Evolutionary conservation across 2,888 invertebrate species (phyloP).

Genomic region (Pyrgus malvae): DNA sequence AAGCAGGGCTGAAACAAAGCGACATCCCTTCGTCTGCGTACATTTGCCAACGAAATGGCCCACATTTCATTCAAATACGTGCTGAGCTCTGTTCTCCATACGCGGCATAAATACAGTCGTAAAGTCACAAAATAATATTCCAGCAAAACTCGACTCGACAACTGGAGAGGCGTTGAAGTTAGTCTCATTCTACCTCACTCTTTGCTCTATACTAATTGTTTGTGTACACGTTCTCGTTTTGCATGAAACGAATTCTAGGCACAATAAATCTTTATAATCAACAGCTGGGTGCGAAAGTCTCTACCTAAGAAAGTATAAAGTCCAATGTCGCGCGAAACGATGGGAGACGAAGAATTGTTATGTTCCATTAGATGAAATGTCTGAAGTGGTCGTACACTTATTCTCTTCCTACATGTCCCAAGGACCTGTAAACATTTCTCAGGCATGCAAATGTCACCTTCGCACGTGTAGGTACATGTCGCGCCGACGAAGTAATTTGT

Average conservation of each 20-base stretch:
- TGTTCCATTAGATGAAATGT: slow-evolving; percentile 18
- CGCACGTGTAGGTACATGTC: slow-evolving; percentile 56
- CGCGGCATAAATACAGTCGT: slow-evolving; percentile 12
- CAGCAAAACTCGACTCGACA: slow-evolving; percentile 6
- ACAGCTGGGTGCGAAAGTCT: background rate
- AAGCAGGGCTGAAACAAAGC: slow-evolving; percentile 31
- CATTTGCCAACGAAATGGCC: slow-evolving; percentile 30
- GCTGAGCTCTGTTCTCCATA: slow-evolving; percentile 4
- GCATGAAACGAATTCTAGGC: background rate
- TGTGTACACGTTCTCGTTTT: background rate
- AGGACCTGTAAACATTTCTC: slow-evolving; percentile 57
- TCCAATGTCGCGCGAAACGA: background rate
- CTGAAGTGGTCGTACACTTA: slow-evolving; percentile 19
- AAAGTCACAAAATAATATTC: slow-evolving; percentile 18
- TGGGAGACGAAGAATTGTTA: slow-evolving; percentile 3
- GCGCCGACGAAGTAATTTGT: slow-evolving; percentile 70
- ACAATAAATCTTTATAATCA: background rate
- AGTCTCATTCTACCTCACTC: slow-evolving; percentile 4
- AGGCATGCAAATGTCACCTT: slow-evolving; percentile 69
- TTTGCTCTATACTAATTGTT: slow-evolving; percentile 3
- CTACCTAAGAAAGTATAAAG: background rate
- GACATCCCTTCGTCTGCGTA: slow-evolving; percentile 24
- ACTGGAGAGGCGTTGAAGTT: slow-evolving; percentile 8
- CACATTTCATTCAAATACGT: slow-evolving; percentile 36
- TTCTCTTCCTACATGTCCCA: slow-evolving; percentile 33